A percentile compares a stretch with the other conserved stretches of the same genome.
Conservation (phyloP, 2,797 vertebrate species). For the Pangasius djambal region DNA sequence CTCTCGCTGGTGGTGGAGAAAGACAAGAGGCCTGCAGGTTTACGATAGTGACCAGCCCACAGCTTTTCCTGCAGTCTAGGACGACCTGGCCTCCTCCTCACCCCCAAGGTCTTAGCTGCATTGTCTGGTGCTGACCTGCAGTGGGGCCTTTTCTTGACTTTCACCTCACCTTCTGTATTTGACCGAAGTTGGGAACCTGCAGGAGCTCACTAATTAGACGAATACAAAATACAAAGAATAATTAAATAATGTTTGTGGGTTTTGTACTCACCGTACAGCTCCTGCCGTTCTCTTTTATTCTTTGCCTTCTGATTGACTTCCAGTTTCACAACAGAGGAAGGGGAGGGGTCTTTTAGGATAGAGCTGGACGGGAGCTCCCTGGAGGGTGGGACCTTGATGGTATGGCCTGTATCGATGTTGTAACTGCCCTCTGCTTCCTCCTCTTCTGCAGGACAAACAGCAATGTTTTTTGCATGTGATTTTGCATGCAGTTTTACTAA, state of each 20-base stretch:
- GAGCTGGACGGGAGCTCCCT: slow-evolving; percentile 75
- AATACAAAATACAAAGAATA: neutral
- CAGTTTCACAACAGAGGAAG: slow-evolving; percentile 93
- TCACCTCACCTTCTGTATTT: slow-evolving; percentile 85
- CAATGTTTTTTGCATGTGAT: neutral
- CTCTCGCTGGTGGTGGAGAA: slow-evolving; percentile 80
- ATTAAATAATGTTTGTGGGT: neutral
- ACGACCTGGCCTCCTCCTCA: slow-evolving; percentile 76
- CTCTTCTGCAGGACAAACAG: slow-evolving; percentile 56
- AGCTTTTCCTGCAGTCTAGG: slow-evolving; percentile 77
- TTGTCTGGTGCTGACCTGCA: slow-evolving; percentile 69
- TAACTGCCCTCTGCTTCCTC: slow-evolving; percentile 83
- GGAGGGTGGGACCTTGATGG: slow-evolving; percentile 65
- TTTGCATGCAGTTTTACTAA: neutral
- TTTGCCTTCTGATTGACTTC: slow-evolving; percentile 96
- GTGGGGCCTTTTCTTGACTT: slow-evolving; percentile 84
- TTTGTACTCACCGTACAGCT: slow-evolving; percentile 82
- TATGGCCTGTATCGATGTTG: slow-evolving; percentile 83
- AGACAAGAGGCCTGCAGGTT: slow-evolving; percentile 69
- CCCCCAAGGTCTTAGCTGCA: slow-evolving; percentile 64
- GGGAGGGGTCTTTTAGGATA: slow-evolving; percentile 84
- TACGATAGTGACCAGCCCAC: slow-evolving; percentile 72
- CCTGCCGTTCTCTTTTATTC: slow-evolving; percentile 95
- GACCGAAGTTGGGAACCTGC: slow-evolving; percentile 73
- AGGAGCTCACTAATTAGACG: neutral